Base-by-base conservation (phyloP, 2,113 vertebrate genomes). In the Loxodonta africana region DNA sequence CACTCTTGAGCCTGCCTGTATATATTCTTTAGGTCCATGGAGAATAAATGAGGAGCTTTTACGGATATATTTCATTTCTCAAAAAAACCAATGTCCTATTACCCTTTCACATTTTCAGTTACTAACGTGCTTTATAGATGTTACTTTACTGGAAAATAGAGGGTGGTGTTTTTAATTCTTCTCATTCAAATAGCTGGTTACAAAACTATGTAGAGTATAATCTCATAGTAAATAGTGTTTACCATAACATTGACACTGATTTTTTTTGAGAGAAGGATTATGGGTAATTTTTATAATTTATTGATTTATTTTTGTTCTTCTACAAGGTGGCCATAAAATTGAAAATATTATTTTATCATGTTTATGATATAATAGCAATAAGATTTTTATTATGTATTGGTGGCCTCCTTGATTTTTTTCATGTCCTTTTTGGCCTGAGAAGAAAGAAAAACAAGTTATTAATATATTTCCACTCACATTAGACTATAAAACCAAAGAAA, bases 21-120 rank as follows among this genome's bases (percentile, higher is more conserved):
- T 86, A 63, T 85, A 83, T 82, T 78, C 23, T 76, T 93, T 95
- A 82, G 37, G 88, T 60, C 28, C 8, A 62, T 93, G 21, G 15
- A 73, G 26, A 71, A 80, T n/a, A 94, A 48, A 44, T 93, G 18
- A 73, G 85, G 44, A 81, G 44, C 53, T 93, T 93, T 95, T 87
- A 71, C 15, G 12, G 41, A 76, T 23, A 30, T 69, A 85, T 93
- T 92, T 4, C 21, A 85, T 94, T 95, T 53, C 53, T 95, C 23
- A 89, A 83, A n/a, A 86, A 97, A 84, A 20, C 17, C 85, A 92
- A 60, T 28, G 8, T 2, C 25, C 5, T 86, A 69, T 65, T 78
- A 48, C 17, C 80, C 7, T 89, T 94, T 95, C 4, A 74, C 37
- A 88, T 93, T 91, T 86, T n/a, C 80, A 53, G 46, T 86, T 91